Base-by-base conservation (phyloP, 2,113 vertebrate species). In the Leptosomus discolor region DNA sequence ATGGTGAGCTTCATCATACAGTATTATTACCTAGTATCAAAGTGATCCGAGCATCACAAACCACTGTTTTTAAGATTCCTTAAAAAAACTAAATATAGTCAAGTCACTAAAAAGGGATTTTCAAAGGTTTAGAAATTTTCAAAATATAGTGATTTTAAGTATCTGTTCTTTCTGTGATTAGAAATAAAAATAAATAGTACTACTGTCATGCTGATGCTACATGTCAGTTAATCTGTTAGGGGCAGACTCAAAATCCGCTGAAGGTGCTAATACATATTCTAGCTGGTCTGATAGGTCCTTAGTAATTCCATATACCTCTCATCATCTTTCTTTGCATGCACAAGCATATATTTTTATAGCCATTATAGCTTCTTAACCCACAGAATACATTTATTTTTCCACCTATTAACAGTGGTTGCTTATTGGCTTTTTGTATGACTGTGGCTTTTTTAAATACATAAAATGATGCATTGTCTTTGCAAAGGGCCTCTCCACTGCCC, bases 361-460 rank as follows among this genome's bases (percentile, higher is more conserved):
- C 4, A 18, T 77, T 37, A 37, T 69, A 76, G 8, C 67, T 88
- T 77, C 54, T 69, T 80, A 90, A 79, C 43, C 26, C 39, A 77
- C 58, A 79, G 74, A 92, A 93, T 91, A 77, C 26, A 94, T 90
- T 80, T 80, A 63, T 94, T 91, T 92, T 81, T 39, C 60, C 39
- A 64, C 30, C 61, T 60, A 89, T 84, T 88, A 94, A 45, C 41
- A 71, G 46, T 51, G 32, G 7, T 79, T 92, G 27, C 34, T 93
- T 82, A 91, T 48, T 90, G 69, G 30, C 15, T 63, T 85, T 92
- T 93, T 91, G 22, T 94, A 65, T 73, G 22, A 80, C 50, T 69
- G 8, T 54, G 34, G 29, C 19, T 75, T 94, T 92, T 85, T 58
- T 11, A 15, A 92, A 91, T 64, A 80, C 37, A 71, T 73, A 74